Evolutionary conservation across 2,113 vertebrate genomes (phyloP).

Genomic region (Calcarius ornatus): DNA sequence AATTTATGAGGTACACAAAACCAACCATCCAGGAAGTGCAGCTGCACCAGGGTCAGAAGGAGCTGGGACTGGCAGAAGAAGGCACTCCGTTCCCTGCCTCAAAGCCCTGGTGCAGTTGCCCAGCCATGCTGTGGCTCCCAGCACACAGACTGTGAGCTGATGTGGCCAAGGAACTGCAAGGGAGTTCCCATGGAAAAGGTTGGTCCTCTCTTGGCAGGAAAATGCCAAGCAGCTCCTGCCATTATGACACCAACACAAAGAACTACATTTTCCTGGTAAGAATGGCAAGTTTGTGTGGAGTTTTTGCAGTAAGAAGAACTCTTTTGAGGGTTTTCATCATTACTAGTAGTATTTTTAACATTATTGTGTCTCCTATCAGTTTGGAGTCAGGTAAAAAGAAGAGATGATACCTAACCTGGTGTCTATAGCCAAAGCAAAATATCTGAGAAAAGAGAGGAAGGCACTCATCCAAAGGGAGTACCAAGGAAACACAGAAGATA

Average conservation of each 20-base stretch:
- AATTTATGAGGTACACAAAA: neutral
- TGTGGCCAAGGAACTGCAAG: neutral
- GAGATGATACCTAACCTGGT: neutral
- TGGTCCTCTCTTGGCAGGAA: neutral
- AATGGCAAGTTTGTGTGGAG: neutral
- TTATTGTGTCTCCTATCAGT: neutral
- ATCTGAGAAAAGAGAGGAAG: neutral
- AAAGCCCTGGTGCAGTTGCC: neutral
- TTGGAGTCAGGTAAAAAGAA: neutral
- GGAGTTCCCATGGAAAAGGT: neutral
- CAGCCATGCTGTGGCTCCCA: neutral
- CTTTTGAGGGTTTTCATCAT: neutral
- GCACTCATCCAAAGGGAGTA: neutral
- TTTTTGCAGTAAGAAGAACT: neutral
- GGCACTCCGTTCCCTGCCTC: neutral
- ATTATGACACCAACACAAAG: neutral
- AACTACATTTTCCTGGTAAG: neutral
- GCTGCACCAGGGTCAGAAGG: neutral
- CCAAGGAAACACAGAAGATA: neutral
- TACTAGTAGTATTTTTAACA: neutral
- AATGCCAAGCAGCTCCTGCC: neutral
- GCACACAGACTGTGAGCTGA: neutral
- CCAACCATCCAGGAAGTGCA: neutral
- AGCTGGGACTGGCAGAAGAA: neutral
- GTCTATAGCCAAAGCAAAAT: neutral